These are phyloP conservation scores for Euura saliciscinereae DNA, from an alignment of 1,140 invertebrate species.

Conservation along the genomic window DNA sequence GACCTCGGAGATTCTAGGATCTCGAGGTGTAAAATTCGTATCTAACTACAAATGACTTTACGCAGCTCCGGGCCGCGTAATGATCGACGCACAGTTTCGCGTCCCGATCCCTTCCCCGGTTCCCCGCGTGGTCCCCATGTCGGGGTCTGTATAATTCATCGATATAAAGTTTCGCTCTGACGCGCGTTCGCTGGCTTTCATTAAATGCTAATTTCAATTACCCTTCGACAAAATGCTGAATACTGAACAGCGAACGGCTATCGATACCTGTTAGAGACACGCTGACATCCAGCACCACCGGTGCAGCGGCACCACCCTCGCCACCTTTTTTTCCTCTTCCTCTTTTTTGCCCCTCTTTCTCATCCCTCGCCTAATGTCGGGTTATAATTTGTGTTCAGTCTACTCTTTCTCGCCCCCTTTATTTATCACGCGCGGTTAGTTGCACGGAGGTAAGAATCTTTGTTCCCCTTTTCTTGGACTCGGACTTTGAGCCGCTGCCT, in stretches of 20 bases:
- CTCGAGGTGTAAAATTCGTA: too few species aligned
- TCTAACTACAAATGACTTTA: too few species aligned
- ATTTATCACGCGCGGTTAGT: not conserved
- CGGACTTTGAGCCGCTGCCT: not conserved
- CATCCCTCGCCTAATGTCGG: too few species aligned
- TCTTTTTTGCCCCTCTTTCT: too few species aligned
- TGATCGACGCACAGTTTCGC: too few species aligned
- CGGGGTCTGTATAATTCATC: conserved; percentile 26
- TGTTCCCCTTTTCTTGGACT: conserved; percentile 41
- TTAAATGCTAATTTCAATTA: conserved; percentile 33
- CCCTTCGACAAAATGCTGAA: conserved; percentile 26
- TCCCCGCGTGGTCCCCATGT: not conserved
- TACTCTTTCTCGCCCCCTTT: too few species aligned
- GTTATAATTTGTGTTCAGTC: too few species aligned
- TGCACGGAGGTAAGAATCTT: conserved; percentile 25
- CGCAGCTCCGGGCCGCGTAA: too few species aligned
- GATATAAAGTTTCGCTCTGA: conserved; percentile 26
- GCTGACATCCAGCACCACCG: not conserved
- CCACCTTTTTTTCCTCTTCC: too few species aligned
- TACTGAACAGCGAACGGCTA: conserved; percentile 14
- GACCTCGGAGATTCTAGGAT: too few species aligned
- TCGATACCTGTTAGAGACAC: conserved; percentile 20
- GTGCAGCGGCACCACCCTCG: too few species aligned
- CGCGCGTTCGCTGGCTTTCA: conserved; percentile 23
- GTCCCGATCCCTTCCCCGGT: too few species aligned